Percentiles rank a stretch among this genome's conserved stretches.
Conservation (phyloP, 2,113 vertebrate genomes). For the Clarias batrachus region DNA sequence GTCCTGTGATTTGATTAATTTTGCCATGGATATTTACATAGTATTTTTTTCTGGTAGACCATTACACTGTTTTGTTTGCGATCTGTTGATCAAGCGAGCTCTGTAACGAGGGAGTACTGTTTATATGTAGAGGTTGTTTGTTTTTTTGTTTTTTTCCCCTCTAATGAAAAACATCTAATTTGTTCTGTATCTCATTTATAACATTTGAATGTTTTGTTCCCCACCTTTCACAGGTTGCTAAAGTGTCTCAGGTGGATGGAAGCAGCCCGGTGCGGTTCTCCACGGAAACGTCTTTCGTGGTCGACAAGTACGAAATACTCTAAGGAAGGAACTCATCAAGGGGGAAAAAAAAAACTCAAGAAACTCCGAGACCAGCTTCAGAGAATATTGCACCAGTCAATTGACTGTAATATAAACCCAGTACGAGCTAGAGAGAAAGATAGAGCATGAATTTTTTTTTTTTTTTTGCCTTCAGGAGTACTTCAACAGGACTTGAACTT, state of each 20-base stretch:
- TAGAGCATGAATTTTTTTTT: constrained; percentile 25
- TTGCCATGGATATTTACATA: too few species aligned
- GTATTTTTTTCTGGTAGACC: background rate
- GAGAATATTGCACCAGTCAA: constrained; percentile 47
- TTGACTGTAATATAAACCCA: constrained; percentile 43
- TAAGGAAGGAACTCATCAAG: constrained; percentile 60
- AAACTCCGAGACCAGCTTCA: constrained; percentile 30
- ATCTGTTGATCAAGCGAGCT: background rate
- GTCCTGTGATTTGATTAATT: background rate
- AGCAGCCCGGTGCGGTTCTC: constrained; percentile 85
- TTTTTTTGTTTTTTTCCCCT: background rate
- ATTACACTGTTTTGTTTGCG: background rate
- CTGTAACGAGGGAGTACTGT: background rate
- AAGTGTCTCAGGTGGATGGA: constrained; percentile 84
- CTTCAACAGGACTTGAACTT: constrained; percentile 40
- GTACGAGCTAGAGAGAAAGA: constrained; percentile 29
- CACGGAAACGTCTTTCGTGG: constrained; percentile 83
- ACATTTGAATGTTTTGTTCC: too few species aligned
- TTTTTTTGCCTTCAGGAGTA: constrained; percentile 49
- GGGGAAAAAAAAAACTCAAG: too few species aligned
- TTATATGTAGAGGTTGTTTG: background rate
- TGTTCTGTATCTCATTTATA: too few species aligned
- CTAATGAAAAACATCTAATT: too few species aligned
- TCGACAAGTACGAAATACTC: constrained; percentile 90
- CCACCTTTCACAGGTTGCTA: constrained; percentile 73